Conservation (phyloP, 2,797 vertebrate species). For the Cossypha caffra region DNA sequence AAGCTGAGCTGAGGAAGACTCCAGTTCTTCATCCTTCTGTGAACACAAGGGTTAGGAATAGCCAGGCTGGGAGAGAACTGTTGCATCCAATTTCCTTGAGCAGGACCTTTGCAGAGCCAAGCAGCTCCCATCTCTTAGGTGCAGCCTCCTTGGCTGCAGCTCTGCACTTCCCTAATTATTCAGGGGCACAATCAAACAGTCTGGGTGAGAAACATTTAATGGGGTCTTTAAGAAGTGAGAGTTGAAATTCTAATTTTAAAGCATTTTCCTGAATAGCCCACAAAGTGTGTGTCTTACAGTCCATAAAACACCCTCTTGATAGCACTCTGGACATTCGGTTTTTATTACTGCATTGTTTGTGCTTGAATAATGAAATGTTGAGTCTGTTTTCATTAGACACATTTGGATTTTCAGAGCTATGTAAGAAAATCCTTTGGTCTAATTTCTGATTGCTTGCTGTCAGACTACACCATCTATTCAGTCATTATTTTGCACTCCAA, state of each 20-base stretch:
- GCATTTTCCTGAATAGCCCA: background rate
- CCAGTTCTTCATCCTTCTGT: background rate
- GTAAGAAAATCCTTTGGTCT: background rate
- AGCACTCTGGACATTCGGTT: background rate
- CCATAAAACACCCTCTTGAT: background rate
- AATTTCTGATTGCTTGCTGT: background rate
- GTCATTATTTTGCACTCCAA: background rate
- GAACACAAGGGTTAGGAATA: background rate
- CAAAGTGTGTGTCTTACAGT: background rate
- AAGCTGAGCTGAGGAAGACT: background rate
- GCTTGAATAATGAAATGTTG: background rate
- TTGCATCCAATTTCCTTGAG: background rate
- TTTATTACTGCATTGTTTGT: background rate
- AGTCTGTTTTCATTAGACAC: background rate
- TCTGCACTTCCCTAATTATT: background rate
- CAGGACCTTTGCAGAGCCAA: background rate
- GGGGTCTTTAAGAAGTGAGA: background rate
- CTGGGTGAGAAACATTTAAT: background rate
- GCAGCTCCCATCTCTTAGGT: background rate
- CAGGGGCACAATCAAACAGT: background rate
- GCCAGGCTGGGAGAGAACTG: background rate
- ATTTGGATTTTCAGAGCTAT: background rate
- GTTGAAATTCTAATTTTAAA: background rate
- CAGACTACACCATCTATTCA: background rate
- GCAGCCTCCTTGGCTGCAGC: background rate